phyloP scores from a whole-genome alignment of 2,797 vertebrate species.

The Balearica regulorum region DNA sequence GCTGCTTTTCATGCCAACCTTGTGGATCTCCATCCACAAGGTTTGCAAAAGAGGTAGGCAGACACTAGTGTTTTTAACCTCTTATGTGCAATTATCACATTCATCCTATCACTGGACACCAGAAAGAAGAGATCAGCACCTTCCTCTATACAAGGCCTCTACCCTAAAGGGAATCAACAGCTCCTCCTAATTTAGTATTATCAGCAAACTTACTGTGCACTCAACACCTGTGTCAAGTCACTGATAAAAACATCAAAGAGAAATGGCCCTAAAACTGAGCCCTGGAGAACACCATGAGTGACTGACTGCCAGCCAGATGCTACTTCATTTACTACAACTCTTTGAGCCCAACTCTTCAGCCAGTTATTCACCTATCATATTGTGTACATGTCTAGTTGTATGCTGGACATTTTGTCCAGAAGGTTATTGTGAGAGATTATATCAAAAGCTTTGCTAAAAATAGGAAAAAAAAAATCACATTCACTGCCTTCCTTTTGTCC shows the following conservation, averaged over 20 bases:
- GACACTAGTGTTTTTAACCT: too few species aligned
- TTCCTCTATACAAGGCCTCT: background rate
- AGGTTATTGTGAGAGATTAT: background rate
- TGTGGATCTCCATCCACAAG: too few species aligned
- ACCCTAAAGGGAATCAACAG: background rate
- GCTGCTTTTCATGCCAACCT: too few species aligned
- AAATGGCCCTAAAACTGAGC: background rate
- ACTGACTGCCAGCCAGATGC: background rate
- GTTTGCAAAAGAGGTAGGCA: too few species aligned
- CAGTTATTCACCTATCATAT: background rate
- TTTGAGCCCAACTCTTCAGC: background rate
- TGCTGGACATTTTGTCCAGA: background rate
- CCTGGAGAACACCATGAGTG: background rate
- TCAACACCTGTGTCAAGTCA: background rate
- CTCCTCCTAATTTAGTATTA: background rate
- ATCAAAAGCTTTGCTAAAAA: background rate
- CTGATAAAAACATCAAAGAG: background rate
- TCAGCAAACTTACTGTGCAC: background rate
- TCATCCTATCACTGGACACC: background rate
- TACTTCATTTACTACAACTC: background rate
- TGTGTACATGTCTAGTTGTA: background rate
- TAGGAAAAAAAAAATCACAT: background rate
- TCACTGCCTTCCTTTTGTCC: background rate
- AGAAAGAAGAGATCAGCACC: too few species aligned
- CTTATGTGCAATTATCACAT: too few species aligned